Conservation (phyloP, 2,797 vertebrate genomes). For the Sarcophilus harrisii region DNA sequence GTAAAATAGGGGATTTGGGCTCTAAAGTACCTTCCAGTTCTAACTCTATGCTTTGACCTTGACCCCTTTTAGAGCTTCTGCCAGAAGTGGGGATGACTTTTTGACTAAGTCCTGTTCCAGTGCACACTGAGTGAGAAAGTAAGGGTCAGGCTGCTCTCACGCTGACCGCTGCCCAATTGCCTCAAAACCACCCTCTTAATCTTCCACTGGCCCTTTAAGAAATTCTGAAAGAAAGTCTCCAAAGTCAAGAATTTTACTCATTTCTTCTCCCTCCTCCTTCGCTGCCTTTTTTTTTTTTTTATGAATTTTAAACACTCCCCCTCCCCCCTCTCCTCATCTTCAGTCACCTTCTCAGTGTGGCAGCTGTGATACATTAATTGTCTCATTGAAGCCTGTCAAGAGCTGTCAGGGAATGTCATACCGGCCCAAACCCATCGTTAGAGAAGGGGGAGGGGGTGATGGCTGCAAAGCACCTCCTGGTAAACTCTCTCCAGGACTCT, state of each 20-base stretch:
- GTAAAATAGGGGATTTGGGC: not conserved
- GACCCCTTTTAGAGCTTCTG: not conserved
- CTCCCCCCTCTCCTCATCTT: not conserved
- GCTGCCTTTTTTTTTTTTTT: not conserved
- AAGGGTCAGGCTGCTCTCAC: not conserved
- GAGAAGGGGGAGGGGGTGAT: not conserved
- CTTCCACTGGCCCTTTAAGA: not conserved
- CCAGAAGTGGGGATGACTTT: not conserved
- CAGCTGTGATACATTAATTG: slow-evolving; percentile 61
- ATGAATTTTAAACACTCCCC: not conserved
- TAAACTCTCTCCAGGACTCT: not conserved
- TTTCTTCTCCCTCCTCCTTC: not conserved
- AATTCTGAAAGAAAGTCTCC: slow-evolving; percentile 17
- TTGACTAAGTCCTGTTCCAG: not conserved
- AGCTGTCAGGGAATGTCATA: slow-evolving; percentile 59
- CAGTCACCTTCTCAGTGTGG: slow-evolving; percentile 25
- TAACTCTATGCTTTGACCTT: not conserved
- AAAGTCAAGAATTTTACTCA: not conserved
- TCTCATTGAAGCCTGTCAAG: slow-evolving; percentile 68
- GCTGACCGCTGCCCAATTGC: too few relatives aligned
- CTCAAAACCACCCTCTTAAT: not conserved
- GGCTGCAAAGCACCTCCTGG: not conserved
- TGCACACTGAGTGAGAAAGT: not conserved
- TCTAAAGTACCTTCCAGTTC: not conserved
- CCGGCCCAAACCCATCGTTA: not conserved